Percentiles rank a stretch among this genome's conserved stretches.
phyloP scores from a whole-genome alignment of 2,888 invertebrate genomes.

The Cantharis rustica region DNA sequence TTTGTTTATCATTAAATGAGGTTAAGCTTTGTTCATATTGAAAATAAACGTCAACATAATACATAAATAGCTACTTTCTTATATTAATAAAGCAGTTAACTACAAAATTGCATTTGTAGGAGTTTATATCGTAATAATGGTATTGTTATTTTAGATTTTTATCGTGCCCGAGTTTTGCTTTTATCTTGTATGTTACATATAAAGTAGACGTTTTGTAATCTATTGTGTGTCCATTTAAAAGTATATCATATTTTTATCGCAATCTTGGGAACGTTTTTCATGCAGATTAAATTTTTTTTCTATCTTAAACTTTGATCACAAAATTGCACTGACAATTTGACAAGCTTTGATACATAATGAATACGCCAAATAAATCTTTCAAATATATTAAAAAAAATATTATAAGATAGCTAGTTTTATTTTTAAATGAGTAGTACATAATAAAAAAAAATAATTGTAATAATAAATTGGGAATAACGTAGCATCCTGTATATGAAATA shows the following conservation, averaged over 20 bases:
- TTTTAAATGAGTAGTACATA: too few species aligned
- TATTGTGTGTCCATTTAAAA: slow-evolving; percentile 9
- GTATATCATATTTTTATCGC: background rate
- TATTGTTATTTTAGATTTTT: slow-evolving; percentile 30
- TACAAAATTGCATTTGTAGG: slow-evolving; percentile 21
- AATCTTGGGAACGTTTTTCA: slow-evolving; percentile 10
- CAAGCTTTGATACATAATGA: background rate
- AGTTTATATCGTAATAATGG: slow-evolving; percentile 26
- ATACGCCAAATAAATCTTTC: background rate
- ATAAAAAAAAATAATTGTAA: too few species aligned
- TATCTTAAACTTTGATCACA: background rate
- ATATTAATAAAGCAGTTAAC: slow-evolving; percentile 17
- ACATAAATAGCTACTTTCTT: slow-evolving; percentile 14
- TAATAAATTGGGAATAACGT: too few species aligned
- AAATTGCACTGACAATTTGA: background rate
- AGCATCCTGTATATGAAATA: too few species aligned
- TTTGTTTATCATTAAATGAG: slow-evolving; percentile 17
- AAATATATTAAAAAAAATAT: background rate
- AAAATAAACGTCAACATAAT: slow-evolving; percentile 19
- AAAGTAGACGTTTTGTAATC: slow-evolving; percentile 20
- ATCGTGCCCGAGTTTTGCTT: slow-evolving; percentile 19
- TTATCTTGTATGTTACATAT: slow-evolving; percentile 10
- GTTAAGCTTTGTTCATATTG: slow-evolving; percentile 18
- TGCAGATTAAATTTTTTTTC: background rate
- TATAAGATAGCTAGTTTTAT: background rate